A percentile compares a stretch with the other conserved stretches of the same genome.
Evolutionary conservation across 1,140 invertebrate species (phyloP).

Genomic region (Drosophila kohkoa): DNA sequence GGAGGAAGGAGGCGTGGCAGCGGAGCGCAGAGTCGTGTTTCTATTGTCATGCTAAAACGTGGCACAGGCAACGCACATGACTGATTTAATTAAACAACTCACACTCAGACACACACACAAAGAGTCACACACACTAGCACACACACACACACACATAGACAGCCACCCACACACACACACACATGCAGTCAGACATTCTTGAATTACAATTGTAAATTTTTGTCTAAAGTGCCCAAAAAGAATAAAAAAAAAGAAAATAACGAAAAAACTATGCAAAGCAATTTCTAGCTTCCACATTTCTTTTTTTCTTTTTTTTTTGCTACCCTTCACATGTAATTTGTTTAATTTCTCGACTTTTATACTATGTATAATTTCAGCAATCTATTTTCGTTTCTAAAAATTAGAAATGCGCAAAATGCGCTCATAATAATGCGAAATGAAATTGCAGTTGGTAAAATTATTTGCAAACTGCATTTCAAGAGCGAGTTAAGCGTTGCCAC

Average conservation of each 20-base stretch:
- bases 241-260: too few relatives aligned
- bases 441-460: too few relatives aligned
- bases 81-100: slow-evolving; percentile 58
- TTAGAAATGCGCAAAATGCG: too few relatives aligned
- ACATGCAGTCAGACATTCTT: slow-evolving; percentile 19
- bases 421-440: too few relatives aligned
- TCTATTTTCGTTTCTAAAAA: too few relatives aligned
- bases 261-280: slow-evolving; percentile 10
- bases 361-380: too few relatives aligned
- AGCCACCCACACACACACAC: slow-evolving; percentile 11
- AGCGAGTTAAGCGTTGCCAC: background rate
- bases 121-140: slow-evolving; percentile 3
- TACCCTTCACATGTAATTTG: background rate
- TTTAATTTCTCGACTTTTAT: slow-evolving; percentile 2
- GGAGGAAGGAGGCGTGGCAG: background rate
- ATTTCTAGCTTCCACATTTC: slow-evolving; percentile 1
- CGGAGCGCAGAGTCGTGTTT: slow-evolving; percentile 3
- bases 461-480: too few relatives aligned
- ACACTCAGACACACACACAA: slow-evolving; percentile 1
- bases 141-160: background rate
- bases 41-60: slow-evolving; percentile 58
- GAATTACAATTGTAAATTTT: slow-evolving; percentile 36
- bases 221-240: background rate
- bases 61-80: slow-evolving; percentile 34
- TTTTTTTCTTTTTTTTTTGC: background rate